Evolutionary conservation across 1,140 invertebrate species (phyloP).

Genomic region (Pachypeltis micranthus): DNA sequence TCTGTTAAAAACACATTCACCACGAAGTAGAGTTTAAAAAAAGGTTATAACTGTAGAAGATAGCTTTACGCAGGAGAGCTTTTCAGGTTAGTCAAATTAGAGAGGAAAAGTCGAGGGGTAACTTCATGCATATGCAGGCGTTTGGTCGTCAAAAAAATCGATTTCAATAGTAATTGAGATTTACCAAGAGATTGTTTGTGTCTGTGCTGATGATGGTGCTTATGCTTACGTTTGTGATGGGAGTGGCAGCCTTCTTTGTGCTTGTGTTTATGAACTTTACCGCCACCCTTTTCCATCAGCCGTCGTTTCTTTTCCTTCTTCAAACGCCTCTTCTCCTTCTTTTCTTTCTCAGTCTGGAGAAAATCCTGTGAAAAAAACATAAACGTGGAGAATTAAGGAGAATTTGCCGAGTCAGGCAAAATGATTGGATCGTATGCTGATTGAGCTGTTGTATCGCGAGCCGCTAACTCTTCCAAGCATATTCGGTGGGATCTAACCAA

Average conservation of each 20-base stretch:
- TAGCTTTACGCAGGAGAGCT: background rate
- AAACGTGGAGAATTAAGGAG: no score
- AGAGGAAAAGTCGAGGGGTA: no score
- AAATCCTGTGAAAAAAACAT: conserved; percentile 13
- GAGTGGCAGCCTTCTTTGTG: conserved; percentile 44
- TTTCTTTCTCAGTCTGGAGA: conserved; percentile 17
- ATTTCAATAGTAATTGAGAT: background rate
- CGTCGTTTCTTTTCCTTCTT: conserved; percentile 39
- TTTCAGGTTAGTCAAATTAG: background rate
- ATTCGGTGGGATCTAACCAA: no score
- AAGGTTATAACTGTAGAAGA: no score
- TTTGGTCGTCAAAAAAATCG: background rate
- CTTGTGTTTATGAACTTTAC: conserved; percentile 40
- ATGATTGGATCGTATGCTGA: no score
- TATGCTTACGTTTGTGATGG: conserved; percentile 60
- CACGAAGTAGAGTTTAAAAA: no score
- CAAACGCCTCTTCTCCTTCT: conserved; percentile 17
- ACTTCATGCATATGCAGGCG: no score
- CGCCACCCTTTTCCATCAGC: conserved; percentile 45
- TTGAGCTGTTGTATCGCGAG: no score
- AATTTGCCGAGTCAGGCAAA: no score
- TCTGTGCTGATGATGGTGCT: conserved; percentile 54
- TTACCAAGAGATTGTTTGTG: conserved; percentile 33
- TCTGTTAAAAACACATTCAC: no score
- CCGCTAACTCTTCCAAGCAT: no score